Conservation (phyloP, 2,888 invertebrate species). For the Cinara cedri region DNA sequence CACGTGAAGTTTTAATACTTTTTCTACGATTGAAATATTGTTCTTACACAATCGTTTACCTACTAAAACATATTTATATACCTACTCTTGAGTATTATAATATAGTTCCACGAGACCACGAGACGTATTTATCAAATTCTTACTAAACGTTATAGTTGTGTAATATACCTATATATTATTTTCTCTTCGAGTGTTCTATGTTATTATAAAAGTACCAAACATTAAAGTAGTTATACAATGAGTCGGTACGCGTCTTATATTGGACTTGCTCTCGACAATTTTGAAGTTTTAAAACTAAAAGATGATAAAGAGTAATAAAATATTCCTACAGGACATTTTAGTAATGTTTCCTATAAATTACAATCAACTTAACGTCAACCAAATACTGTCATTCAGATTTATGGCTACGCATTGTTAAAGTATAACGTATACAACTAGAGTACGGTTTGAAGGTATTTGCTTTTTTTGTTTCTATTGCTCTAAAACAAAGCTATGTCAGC, state of each 20-base stretch:
- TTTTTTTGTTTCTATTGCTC: no score
- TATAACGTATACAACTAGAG: neutral
- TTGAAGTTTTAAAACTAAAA: neutral
- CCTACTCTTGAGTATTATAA: neutral
- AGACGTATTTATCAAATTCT: no score
- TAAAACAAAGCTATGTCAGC: no score
- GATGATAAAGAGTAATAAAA: neutral
- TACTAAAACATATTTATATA: neutral
- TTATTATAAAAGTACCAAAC: no score
- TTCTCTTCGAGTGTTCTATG: no score
- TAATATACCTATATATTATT: no score
- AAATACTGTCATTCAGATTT: neutral
- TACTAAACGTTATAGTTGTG: no score
- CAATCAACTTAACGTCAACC: neutral
- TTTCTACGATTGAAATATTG: slow-evolving; percentile 6
- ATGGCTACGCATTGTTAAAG: neutral
- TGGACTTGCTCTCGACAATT: no score
- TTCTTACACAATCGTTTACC: neutral
- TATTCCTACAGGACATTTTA: neutral
- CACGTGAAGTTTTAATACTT: neutral
- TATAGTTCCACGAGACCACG: no score
- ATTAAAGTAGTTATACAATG: no score
- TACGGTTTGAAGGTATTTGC: no score
- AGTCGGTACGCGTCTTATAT: no score
- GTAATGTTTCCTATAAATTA: neutral